phyloP scores from a whole-genome alignment of 2,113 vertebrate species.

The Sylvicapra grimmia region DNA sequence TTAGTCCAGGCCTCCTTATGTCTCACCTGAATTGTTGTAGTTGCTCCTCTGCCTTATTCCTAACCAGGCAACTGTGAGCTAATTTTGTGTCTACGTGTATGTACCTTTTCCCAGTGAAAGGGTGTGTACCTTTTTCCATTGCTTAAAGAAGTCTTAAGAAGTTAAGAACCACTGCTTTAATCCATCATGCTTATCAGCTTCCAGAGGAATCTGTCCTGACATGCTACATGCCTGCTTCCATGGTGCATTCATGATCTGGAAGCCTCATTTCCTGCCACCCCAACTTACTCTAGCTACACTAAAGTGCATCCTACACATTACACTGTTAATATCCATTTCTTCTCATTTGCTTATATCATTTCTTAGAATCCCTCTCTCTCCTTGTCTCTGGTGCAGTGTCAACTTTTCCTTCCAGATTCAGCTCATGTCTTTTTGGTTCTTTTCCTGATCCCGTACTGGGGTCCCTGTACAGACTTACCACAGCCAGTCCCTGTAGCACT shows the following conservation, averaged over 20 bases:
- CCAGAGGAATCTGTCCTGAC: not conserved
- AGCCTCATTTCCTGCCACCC: not conserved
- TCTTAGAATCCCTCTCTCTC: not conserved
- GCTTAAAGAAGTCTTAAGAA: not conserved
- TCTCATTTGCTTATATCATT: not conserved
- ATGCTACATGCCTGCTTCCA: not conserved
- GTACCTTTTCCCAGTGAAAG: not conserved
- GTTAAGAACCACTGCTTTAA: constrained; percentile 14
- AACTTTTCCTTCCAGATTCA: not conserved
- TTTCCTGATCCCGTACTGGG: not conserved
- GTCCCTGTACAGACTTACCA: not conserved
- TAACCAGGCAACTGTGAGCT: not conserved
- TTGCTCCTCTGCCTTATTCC: not conserved
- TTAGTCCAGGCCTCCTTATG: not conserved
- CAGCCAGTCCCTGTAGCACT: not conserved
- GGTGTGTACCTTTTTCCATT: not conserved
- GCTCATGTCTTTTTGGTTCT: constrained; percentile 18
- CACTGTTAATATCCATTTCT: not conserved
- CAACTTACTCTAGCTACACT: not conserved
- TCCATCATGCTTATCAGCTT: not conserved
- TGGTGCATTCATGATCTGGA: not conserved
- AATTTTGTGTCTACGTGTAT: not conserved
- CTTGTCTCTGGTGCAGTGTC: not conserved
- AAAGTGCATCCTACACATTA: not conserved
- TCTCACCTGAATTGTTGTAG: not conserved